Evolutionary conservation across 2,113 vertebrate species (phyloP).

Genomic region (Puffinus mauretanicus): DNA sequence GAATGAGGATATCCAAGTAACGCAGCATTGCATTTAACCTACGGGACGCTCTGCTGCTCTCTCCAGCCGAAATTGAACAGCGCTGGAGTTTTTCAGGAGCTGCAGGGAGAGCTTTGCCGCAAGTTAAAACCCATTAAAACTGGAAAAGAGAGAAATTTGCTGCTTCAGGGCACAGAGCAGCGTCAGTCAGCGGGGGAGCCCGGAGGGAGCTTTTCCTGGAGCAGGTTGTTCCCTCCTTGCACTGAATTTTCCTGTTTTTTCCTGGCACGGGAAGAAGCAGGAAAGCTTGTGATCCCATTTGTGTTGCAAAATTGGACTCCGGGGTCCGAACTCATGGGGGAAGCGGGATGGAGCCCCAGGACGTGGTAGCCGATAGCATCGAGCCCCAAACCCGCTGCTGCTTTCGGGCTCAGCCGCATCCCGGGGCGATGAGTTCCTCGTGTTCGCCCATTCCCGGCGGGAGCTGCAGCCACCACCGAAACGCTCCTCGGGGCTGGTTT

Average conservation of each 20-base stretch:
- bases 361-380: accelerated
- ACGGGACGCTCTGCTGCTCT: slow-evolving; percentile 30
- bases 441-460: accelerated
- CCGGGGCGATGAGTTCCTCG: accelerated
- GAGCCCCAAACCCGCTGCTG: accelerated
- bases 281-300: accelerated
- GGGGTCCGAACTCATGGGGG: accelerated
- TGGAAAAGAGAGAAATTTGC: not conserved
- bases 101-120: not conserved
- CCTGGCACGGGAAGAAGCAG: not conserved
- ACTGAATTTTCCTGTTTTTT: not conserved
- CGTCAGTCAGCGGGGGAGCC: not conserved
- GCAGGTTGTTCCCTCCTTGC: not conserved
- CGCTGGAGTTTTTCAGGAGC: not conserved
- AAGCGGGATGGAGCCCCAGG: accelerated
- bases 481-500: not conserved
- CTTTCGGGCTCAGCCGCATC: accelerated
- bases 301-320: accelerated
- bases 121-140: not conserved
- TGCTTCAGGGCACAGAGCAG: not conserved
- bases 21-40: accelerated
- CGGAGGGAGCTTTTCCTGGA: not conserved
- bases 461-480: not conserved
- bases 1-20: not conserved
- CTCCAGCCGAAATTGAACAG: not conserved